phyloP scores from a whole-genome alignment of 2,797 vertebrate genomes.

The Natrix natrix region DNA sequence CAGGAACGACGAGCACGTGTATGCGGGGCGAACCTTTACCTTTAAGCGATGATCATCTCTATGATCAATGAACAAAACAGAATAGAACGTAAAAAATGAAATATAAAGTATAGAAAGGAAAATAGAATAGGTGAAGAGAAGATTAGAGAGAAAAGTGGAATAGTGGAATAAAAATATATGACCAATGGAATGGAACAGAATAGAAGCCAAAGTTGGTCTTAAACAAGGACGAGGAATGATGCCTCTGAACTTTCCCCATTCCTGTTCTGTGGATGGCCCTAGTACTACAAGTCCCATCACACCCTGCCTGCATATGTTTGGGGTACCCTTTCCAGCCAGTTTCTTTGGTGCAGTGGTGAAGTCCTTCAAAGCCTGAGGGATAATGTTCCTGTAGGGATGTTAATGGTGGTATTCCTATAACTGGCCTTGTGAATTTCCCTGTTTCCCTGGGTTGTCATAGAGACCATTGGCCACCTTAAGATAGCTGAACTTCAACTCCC shows the following conservation, averaged over 20 bases:
- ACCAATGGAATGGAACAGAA: not conserved
- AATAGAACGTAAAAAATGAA: no score
- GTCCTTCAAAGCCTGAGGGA: not conserved
- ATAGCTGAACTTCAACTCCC: not conserved
- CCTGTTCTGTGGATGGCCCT: not conserved
- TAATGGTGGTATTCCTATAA: not conserved
- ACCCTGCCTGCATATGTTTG: not conserved
- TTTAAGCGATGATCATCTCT: not conserved
- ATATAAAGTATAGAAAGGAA: no score
- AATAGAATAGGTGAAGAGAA: no score
- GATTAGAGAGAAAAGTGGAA: no score
- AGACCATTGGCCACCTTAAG: not conserved
- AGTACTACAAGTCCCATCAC: not conserved
- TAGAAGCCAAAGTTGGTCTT: not conserved
- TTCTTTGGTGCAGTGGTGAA: not conserved
- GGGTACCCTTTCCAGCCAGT: not conserved
- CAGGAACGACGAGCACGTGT: no score
- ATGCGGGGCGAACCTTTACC: no score
- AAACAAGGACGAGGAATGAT: not conserved
- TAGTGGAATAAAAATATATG: no score
- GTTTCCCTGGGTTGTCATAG: not conserved
- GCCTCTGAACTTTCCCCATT: not conserved
- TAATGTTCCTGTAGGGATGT: not conserved
- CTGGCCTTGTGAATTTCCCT: not conserved
- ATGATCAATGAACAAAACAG: not conserved